Conservation (phyloP, 2,888 invertebrate species). For the Protodeltote pygarga region DNA sequence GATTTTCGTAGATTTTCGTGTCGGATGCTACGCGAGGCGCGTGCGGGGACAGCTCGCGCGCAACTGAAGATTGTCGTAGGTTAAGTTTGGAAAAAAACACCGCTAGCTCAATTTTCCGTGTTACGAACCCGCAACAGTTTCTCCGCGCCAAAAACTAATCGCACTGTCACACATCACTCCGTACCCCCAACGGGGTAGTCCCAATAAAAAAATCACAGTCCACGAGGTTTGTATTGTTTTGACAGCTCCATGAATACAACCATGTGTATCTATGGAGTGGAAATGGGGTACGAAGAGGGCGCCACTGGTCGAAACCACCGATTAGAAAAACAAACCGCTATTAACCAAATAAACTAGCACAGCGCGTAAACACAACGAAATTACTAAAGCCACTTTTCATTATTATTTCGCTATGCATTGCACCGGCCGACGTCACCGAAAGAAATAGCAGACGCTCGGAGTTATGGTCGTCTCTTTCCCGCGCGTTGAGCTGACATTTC, state of each 20-base stretch:
- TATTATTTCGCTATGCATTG: slow-evolving; percentile 85
- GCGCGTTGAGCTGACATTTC: slow-evolving; percentile 68
- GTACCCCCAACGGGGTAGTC: slow-evolving; percentile 32
- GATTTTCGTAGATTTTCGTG: slow-evolving; percentile 71
- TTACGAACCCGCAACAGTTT: slow-evolving; percentile 66
- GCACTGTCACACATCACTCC: slow-evolving; percentile 53
- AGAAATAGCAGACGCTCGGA: slow-evolving; percentile 73
- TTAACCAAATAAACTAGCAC: slow-evolving; percentile 83
- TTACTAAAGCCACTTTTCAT: slow-evolving; percentile 86
- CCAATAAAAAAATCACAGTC: slow-evolving; percentile 47
- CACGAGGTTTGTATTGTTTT: slow-evolving; percentile 73
- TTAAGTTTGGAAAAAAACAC: slow-evolving; percentile 82
- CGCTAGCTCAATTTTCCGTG: slow-evolving; percentile 83
- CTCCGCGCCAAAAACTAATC: slow-evolving; percentile 69
- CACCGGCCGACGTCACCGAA: slow-evolving; percentile 82
- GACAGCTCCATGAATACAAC: slow-evolving; percentile 73
- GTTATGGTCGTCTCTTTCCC: slow-evolving; percentile 74
- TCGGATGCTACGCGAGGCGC: slow-evolving; percentile 68
- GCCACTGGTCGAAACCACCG: slow-evolving; percentile 59
- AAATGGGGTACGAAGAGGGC: slow-evolving; percentile 70
- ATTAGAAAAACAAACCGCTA: slow-evolving; percentile 61
- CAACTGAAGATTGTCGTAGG: slow-evolving; percentile 85
- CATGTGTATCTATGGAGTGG: slow-evolving; percentile 59
- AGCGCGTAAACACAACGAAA: slow-evolving; percentile 86
- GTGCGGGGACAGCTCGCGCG: slow-evolving; percentile 81